Conservation (phyloP, 2,113 vertebrate genomes). For the Atrichornis clamosus region DNA sequence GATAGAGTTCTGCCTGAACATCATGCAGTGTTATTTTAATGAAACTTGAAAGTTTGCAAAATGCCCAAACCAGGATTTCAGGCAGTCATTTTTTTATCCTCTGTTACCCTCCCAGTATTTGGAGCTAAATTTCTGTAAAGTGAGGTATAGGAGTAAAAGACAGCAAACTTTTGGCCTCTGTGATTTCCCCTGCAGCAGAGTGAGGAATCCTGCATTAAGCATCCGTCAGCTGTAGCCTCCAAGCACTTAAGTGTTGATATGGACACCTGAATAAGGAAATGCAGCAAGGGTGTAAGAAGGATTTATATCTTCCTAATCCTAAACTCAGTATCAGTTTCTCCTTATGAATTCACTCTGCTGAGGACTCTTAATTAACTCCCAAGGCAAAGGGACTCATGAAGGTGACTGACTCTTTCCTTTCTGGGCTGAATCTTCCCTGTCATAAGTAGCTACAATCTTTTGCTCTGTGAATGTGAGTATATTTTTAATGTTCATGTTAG, state of each 20-base stretch:
- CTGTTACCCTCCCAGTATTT: background rate
- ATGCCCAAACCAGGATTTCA: background rate
- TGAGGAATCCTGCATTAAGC: background rate
- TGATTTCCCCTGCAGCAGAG: background rate
- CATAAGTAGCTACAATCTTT: background rate
- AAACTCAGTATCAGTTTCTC: background rate
- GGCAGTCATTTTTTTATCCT: background rate
- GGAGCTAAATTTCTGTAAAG: background rate
- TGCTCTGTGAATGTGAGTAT: background rate
- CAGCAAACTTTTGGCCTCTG: background rate
- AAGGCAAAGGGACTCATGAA: background rate
- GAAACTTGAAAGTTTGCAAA: background rate
- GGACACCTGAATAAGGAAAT: background rate
- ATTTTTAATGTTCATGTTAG: background rate
- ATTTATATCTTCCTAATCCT: background rate
- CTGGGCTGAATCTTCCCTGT: background rate
- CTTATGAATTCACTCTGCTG: background rate
- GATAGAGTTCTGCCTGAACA: background rate
- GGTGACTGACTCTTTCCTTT: background rate
- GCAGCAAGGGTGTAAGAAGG: background rate
- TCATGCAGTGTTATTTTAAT: constrained; percentile 13
- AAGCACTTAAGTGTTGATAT: background rate
- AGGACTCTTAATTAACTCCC: background rate
- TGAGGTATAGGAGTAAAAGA: background rate
- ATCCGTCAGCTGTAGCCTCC: background rate